Base-by-base conservation (phyloP, 1,140 invertebrate species). In the Leptonema lineaticorne region DNA sequence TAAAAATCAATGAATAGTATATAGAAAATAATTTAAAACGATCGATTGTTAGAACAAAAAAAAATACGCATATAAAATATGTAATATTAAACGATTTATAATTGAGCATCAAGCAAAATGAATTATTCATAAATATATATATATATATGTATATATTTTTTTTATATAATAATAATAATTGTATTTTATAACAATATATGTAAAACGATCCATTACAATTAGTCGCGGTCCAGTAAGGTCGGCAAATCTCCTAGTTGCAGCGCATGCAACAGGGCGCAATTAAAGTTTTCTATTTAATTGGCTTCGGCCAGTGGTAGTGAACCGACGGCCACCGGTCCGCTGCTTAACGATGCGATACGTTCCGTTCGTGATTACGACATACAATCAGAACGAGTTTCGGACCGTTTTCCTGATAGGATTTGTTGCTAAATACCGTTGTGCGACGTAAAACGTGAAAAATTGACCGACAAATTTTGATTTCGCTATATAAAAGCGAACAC, bases 261-360 rank as follows among this genome's bases (percentile, higher is more conserved):
- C 37, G 37, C 37, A 16, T 41, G 37, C 37, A 41, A 41, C 37
- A 41, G 37, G 37, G 37, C n/a, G n/a, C 37, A 41, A 41, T 41
- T 41, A 41, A 41, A 41, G 37, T 41, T 41, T 41, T 41, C 37
- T 41, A 41, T 41, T 41, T 41, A 41, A 41, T 41, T 41, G 37
- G 37, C 37, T 16, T 41, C 11, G 37, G 37, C 37, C 37, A 41
- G 37, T 9, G 37, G 37, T 16, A 41, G 16, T 16, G 16, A 41
- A 41, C 37, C 37, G 37, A 4, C 37, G 37, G 37, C 16, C 37
- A 16, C 37, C 16, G 37, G 2, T 14, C 37, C 16, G 37, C 37
- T 14, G 11, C 37, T 9, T 3, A 4, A 41, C 37, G 37, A 16
- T 41, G 37, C 37, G 16, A 41, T 41, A 41, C 37, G 16, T n/a